Evolutionary conservation across 2,888 invertebrate genomes (phyloP).

Genomic region (Patella pellucida): DNA sequence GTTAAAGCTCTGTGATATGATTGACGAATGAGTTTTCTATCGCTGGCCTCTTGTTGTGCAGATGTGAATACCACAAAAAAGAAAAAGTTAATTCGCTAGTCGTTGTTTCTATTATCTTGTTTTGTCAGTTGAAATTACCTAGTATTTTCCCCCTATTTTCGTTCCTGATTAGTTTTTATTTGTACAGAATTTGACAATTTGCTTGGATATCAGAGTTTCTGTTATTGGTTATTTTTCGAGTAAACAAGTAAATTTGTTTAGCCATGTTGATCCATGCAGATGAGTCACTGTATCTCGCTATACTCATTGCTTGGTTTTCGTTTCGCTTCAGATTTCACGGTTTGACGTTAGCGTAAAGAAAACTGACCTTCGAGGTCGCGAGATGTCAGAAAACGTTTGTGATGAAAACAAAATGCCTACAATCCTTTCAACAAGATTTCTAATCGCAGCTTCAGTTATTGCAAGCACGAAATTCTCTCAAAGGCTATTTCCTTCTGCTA

Average conservation of each 20-base stretch:
- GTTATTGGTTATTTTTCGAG: neutral
- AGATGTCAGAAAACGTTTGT: constrained; percentile 6
- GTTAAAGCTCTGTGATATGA: neutral
- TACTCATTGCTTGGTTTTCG: neutral
- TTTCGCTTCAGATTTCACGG: neutral
- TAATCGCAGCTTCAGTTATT: constrained; percentile 10
- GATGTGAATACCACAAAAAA: constrained; percentile 10
- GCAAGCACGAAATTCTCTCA: neutral
- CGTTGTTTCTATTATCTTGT: neutral
- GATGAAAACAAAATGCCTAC: constrained; percentile 3
- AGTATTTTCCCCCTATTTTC: neutral
- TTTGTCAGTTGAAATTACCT: neutral
- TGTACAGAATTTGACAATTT: constrained; percentile 9
- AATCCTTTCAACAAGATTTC: constrained; percentile 5
- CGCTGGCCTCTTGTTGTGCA: constrained; percentile 7
- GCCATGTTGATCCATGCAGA: neutral
- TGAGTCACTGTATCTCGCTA: neutral
- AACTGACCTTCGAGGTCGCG: neutral
- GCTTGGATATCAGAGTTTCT: neutral
- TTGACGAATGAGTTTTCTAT: constrained; percentile 7
- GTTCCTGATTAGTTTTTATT: constrained; percentile 6
- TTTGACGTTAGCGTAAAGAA: constrained; percentile 10
- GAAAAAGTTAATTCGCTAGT: neutral
- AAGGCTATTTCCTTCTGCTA: constrained; percentile 5
- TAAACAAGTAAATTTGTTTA: constrained; percentile 5